These are phyloP conservation scores for Dynastes hyllus DNA, from an alignment of 2,888 invertebrate genomes.

Conservation along the genomic window DNA sequence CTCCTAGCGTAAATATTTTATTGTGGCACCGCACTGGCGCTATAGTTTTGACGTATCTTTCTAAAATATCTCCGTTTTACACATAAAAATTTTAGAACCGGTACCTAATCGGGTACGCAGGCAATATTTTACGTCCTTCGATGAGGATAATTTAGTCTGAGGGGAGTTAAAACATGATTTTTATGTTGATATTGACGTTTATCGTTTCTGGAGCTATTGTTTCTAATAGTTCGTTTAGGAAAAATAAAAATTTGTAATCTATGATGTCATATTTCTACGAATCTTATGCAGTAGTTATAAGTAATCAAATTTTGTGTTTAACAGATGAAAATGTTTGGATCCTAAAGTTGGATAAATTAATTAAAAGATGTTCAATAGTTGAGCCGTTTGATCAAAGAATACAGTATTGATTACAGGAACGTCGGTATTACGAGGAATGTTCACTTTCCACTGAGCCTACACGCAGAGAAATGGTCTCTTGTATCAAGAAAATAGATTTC, in stretches of 20 bases:
- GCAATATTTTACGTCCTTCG: conserved; percentile 1
- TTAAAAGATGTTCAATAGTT: too few relatives aligned
- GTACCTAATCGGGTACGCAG: conserved; percentile 25
- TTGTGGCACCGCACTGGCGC: conserved; percentile 46
- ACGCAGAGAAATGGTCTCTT: too few relatives aligned
- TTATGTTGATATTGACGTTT: conserved; percentile 23
- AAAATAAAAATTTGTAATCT: neutral
- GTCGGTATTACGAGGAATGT: too few relatives aligned
- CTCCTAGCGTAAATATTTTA: conserved; percentile 30
- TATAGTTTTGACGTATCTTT: conserved; percentile 42
- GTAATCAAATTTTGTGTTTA: too few relatives aligned
- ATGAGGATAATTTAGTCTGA: conserved; percentile 9
- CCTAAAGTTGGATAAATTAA: too few relatives aligned
- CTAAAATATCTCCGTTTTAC: conserved; percentile 38
- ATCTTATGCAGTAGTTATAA: too few relatives aligned
- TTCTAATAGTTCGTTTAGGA: neutral
- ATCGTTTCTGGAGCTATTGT: conserved; percentile 10
- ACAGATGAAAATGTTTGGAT: too few relatives aligned
- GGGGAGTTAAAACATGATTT: conserved; percentile 18
- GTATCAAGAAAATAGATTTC: too few relatives aligned
- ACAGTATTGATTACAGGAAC: too few relatives aligned
- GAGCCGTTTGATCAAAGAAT: too few relatives aligned
- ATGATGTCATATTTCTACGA: neutral
- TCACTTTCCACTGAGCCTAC: too few relatives aligned
- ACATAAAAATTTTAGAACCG: conserved; percentile 28